A percentile compares a stretch with the other conserved stretches of the same genome.
These are phyloP conservation scores for Oryctolagus cuniculus DNA, from an alignment of 2,113 vertebrate species.

Conservation along the genomic window DNA sequence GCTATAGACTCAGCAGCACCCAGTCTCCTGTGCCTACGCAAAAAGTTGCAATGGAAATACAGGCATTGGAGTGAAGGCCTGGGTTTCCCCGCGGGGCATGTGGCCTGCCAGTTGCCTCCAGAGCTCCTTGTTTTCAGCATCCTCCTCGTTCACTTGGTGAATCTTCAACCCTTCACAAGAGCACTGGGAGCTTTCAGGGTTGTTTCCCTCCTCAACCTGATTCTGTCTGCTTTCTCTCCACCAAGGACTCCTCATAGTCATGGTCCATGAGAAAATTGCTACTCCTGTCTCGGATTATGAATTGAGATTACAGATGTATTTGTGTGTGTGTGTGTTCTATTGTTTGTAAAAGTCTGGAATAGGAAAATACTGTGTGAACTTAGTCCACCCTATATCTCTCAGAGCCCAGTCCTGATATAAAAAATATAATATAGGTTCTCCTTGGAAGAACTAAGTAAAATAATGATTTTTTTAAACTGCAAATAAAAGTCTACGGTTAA, in stretches of 20 bases:
- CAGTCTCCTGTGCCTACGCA: background rate
- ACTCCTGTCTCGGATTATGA: background rate
- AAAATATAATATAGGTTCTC: background rate
- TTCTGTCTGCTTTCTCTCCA: background rate
- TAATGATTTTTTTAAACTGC: background rate
- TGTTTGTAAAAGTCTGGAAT: background rate
- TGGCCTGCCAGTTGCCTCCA: background rate
- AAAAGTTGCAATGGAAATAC: background rate
- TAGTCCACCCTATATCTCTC: background rate
- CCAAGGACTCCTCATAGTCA: background rate
- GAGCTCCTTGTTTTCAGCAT: no score
- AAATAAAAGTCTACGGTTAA: background rate
- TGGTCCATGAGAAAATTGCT: background rate
- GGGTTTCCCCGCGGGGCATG: background rate
- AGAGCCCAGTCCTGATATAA: background rate
- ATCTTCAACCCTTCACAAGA: background rate
- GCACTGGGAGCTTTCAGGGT: background rate
- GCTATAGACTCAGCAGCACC: background rate
- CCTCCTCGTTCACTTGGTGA: background rate
- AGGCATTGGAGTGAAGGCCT: background rate
- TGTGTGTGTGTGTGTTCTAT: background rate
- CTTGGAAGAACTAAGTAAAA: background rate
- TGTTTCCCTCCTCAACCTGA: background rate
- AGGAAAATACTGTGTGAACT: background rate
- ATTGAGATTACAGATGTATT: background rate